phyloP scores from a whole-genome alignment of 1,140 invertebrate species.

The Eubasilissa regina region DNA sequence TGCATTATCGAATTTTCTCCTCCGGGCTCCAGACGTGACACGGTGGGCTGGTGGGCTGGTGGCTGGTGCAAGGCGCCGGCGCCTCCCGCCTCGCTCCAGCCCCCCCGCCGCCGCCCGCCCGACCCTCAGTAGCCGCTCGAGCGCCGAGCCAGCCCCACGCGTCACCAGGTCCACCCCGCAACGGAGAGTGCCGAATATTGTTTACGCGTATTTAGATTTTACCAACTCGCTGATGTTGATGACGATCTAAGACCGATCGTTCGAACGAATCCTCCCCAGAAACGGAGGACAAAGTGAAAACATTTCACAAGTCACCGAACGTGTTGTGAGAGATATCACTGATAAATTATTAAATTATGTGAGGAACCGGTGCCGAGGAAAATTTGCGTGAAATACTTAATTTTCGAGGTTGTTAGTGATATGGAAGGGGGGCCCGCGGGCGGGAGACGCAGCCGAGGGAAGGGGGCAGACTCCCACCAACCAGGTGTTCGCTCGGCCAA shows the following conservation, averaged over 20 bases:
- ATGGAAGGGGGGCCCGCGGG: too few species aligned
- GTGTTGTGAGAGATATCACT: slow-evolving; percentile 14
- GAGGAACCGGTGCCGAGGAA: slow-evolving; percentile 11
- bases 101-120: slow-evolving; percentile 42
- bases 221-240: background rate
- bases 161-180: slow-evolving; percentile 6
- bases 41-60: too few species aligned
- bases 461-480: too few species aligned
- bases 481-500: too few species aligned
- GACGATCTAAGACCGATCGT: background rate
- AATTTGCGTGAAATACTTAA: background rate
- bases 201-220: slow-evolving; percentile 49
- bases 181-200: slow-evolving; percentile 25
- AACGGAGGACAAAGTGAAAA: background rate
- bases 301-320: slow-evolving; percentile 1
- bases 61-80: slow-evolving; percentile 66
- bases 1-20: slow-evolving; percentile 61
- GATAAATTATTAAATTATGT: slow-evolving; percentile 2
- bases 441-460: too few species aligned
- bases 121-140: slow-evolving; percentile 55
- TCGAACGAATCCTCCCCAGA: background rate
- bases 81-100: slow-evolving; percentile 55
- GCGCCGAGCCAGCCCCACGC: slow-evolving; percentile 42
- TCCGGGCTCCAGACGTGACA: slow-evolving; percentile 44
- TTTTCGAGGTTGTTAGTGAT: too few species aligned